phyloP scores from a whole-genome alignment of 2,888 invertebrate genomes.

The Carabus problematicus region DNA sequence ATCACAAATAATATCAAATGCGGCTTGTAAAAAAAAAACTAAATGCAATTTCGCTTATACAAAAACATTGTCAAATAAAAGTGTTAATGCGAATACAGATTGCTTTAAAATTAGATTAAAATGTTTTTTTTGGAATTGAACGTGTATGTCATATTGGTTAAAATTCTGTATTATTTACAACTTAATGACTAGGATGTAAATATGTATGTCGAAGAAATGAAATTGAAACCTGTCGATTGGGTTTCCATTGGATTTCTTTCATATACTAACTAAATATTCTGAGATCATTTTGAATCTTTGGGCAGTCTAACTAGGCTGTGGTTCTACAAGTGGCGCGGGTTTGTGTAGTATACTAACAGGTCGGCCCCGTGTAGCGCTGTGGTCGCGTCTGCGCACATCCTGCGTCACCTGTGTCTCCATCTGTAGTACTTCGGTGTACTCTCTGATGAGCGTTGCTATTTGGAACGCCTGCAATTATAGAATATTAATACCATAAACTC shows the following conservation, averaged over 20 bases:
- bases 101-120: too few species aligned
- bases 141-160: not conserved
- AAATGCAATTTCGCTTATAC: not conserved
- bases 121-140: too few species aligned
- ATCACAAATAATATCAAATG: constrained; percentile 6
- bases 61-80: not conserved
- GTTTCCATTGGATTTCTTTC: not conserved
- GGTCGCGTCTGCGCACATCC: constrained; percentile 35
- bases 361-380: constrained; percentile 55
- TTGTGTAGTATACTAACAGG: constrained; percentile 63
- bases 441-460: constrained; percentile 89
- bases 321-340: constrained; percentile 66
- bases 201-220: not conserved
- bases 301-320: constrained; percentile 64
- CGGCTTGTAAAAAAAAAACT: constrained; percentile 3
- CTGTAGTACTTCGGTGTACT: constrained; percentile 78
- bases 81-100: too few species aligned
- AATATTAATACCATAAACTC: too few species aligned
- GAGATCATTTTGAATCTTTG: constrained; percentile 8
- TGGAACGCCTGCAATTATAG: constrained; percentile 77
- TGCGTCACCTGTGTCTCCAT: constrained; percentile 47
- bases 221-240: not conserved
- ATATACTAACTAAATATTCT: constrained; percentile 4
- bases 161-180: constrained; percentile 35
- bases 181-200: constrained; percentile 30